Evolutionary conservation across 2,888 invertebrate species (phyloP).

Genomic region (Hoplodrina blanda): DNA sequence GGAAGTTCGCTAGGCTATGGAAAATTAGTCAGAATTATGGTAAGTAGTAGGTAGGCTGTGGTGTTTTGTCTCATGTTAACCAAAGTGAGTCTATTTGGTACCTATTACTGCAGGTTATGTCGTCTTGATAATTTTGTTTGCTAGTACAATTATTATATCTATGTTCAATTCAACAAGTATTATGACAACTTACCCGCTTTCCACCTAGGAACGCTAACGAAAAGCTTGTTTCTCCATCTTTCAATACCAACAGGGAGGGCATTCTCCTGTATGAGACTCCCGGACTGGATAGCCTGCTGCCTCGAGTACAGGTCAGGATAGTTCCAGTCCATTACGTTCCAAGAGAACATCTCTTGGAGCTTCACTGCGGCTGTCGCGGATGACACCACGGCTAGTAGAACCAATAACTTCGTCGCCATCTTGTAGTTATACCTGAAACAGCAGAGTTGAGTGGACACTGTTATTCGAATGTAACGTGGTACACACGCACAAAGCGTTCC

Average conservation of each 20-base stretch:
- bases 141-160: not conserved
- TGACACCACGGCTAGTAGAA: constrained; percentile 74
- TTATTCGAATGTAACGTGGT: too few species aligned
- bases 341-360: constrained; percentile 93
- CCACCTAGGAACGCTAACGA: constrained; percentile 96
- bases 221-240: constrained; percentile 95
- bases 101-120: not conserved
- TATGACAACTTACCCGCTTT: constrained; percentile 91
- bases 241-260: constrained; percentile 96
- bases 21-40: not conserved
- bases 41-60: not conserved
- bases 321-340: constrained; percentile 94
- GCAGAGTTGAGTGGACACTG: not conserved
- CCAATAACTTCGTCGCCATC: constrained; percentile 70
- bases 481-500: not conserved
- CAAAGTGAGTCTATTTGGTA: not conserved
- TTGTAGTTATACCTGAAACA: constrained; percentile 48
- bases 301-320: constrained; percentile 92
- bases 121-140: not conserved
- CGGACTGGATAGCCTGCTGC: constrained; percentile 91
- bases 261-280: constrained; percentile 94
- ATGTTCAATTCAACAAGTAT: not conserved
- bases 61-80: too few species aligned
- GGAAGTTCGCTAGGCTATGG: constrained; percentile 1
- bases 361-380: constrained; percentile 84